Evolutionary conservation across 2,888 invertebrate genomes (phyloP), one percentile per base, ranked within the genome.

Genomic region (Pachycephus smyrnensis): DNA sequence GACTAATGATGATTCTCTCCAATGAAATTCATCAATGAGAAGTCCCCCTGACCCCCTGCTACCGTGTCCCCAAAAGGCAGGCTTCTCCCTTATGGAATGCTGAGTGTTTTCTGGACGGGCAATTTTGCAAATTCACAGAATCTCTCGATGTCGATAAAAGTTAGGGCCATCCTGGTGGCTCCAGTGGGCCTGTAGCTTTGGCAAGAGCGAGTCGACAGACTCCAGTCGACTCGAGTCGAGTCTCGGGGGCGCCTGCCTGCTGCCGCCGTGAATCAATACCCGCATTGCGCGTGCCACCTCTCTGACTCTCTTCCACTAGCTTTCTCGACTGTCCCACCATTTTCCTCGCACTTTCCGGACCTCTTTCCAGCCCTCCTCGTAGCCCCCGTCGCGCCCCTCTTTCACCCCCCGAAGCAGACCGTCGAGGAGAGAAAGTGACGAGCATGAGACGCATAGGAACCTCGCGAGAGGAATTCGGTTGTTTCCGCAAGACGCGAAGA

Each of bases 201-300:
- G 69, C 30, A 85, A 78, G 82, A 84, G 82, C 85, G 84, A 86
- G 86, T 87, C 85, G 87, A 86, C 86, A 85, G 86, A 87, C 86
- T 87, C 85, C 81, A 85, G 84, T 85, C 78, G 85, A 87, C 84
- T 86, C 86, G 84, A 84, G 85, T 84, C 88, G 90, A 90, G 89
- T 92, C 91, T 88, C 92, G 91, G 91, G 31, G 91, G 89, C 90
- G 90, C 76, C 76, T 68, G 75, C 40, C 73, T 91, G 92, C 91
- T 92, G 91, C 92, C 89, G 86, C 88, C 89, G 90, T 92, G 92
- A 92, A 90, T 91, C 91, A 91, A 91, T 91, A 91, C 90, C 91
- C 91, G 90, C 91, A 90, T 91, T 91, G 91, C 91, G 91, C 91
- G 90, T 91, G 91, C 90, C 90, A 88, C 88, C 90, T 88, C 89